Percentiles rank a stretch among this genome's conserved stretches.
These are phyloP conservation scores for Dufourea novaeangliae DNA, from an alignment of 1,140 invertebrate species.

Conservation along the genomic window DNA sequence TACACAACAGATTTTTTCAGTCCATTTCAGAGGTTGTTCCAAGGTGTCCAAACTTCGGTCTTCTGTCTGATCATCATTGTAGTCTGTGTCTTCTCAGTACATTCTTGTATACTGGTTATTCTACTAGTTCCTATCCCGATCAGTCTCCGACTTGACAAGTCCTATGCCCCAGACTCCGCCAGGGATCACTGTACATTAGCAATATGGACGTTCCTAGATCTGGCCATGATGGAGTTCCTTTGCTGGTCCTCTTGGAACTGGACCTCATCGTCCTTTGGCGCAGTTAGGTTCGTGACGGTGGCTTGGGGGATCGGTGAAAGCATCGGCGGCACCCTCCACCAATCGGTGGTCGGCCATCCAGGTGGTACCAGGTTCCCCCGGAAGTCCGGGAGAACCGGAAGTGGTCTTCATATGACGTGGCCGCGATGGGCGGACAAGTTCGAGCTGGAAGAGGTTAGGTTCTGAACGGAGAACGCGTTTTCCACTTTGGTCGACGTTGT, in stretches of 20 bases:
- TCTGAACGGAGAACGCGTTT: conserved; percentile 78
- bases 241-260: conserved; percentile 61
- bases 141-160: background rate
- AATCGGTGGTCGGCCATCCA: conserved; percentile 73
- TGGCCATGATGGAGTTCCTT: conserved; percentile 44
- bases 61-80: no score
- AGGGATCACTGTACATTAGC: conserved; percentile 58
- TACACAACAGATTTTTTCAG: conserved; percentile 40
- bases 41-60: background rate
- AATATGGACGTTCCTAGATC: conserved; percentile 56
- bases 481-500: conserved; percentile 39
- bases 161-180: no score
- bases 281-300: conserved; percentile 65
- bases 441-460: conserved; percentile 75
- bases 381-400: conserved; percentile 87
- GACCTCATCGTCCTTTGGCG: conserved; percentile 59
- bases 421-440: conserved; percentile 61
- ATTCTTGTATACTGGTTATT: no score
- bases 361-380: conserved; percentile 79
- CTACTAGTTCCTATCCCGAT: no score
- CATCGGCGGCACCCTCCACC: conserved; percentile 79
- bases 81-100: background rate
- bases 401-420: conserved; percentile 92
- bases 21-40: no score
- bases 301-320: conserved; percentile 74